These are phyloP conservation scores for Ectemnius cavifrons DNA, from an alignment of 2,888 invertebrate species.

Conservation along the genomic window DNA sequence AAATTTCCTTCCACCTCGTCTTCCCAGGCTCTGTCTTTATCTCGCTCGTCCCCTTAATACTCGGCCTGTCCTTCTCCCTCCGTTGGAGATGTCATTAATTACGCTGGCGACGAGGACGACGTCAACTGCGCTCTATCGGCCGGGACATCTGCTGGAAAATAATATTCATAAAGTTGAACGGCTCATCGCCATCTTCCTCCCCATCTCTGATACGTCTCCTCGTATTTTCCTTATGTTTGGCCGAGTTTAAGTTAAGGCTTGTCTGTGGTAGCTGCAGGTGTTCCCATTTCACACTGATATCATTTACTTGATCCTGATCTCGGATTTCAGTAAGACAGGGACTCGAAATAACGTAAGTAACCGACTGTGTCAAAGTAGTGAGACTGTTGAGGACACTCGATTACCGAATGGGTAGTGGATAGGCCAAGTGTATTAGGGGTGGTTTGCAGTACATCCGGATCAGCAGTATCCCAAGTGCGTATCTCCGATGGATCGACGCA, in stretches of 20 bases:
- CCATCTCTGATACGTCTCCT: slow-evolving; percentile 14
- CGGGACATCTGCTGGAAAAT: slow-evolving; percentile 78
- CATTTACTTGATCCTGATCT: no score
- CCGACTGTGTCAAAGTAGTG: no score
- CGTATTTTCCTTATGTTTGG: slow-evolving; percentile 36
- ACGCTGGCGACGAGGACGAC: slow-evolving; percentile 65
- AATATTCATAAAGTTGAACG: slow-evolving; percentile 76
- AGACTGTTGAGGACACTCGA: background rate
- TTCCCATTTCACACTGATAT: no score
- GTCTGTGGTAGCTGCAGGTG: no score
- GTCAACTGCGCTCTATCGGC: slow-evolving; percentile 74
- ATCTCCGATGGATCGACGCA: background rate
- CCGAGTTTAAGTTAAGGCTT: background rate
- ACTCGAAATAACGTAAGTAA: no score
- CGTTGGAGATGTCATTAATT: slow-evolving; percentile 73
- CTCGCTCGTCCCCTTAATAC: slow-evolving; percentile 32
- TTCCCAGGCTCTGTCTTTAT: slow-evolving; percentile 16
- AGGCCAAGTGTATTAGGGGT: no score
- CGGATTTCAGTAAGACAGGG: no score
- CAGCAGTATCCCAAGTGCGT: slow-evolving; percentile 2
- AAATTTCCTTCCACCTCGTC: slow-evolving; percentile 25
- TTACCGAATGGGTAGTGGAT: background rate
- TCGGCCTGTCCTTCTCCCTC: slow-evolving; percentile 31
- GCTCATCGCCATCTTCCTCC: slow-evolving; percentile 59
- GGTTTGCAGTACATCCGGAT: background rate